Evolutionary conservation across 35 echinoderm and acorn worm species (phyloP).

Genomic region (Holothuria glaberrima): DNA sequence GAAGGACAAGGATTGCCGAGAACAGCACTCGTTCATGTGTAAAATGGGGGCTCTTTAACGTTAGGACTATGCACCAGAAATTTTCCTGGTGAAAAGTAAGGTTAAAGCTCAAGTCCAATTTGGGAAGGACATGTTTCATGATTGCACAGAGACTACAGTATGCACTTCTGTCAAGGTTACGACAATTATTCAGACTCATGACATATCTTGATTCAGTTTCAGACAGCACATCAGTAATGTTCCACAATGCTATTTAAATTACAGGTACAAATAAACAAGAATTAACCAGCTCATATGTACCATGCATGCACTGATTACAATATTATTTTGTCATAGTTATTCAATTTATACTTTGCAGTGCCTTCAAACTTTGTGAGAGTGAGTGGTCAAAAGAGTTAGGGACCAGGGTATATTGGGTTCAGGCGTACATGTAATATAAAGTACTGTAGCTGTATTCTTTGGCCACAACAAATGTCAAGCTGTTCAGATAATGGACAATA

Average conservation of each 20-base stretch:
- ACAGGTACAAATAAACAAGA: too few species aligned
- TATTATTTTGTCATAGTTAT: too few species aligned
- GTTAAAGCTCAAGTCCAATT: not conserved
- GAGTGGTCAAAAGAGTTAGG: not conserved
- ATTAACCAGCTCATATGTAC: too few species aligned
- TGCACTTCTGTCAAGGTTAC: too few species aligned
- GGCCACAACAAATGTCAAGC: too few species aligned
- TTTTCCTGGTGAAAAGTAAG: not conserved
- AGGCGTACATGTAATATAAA: too few species aligned
- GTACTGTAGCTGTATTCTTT: too few species aligned
- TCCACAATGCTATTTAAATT: not conserved
- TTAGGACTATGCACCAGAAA: not conserved
- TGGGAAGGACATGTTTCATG: not conserved
- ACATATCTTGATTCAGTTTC: not conserved
- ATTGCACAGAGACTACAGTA: too few species aligned
- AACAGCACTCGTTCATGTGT: conserved; percentile 81
- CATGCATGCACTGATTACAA: too few species aligned
- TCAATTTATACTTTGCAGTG: too few species aligned
- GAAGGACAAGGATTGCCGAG: conserved; percentile 47
- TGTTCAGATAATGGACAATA: too few species aligned
- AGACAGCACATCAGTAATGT: not conserved
- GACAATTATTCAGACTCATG: not conserved
- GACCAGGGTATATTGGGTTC: too few species aligned
- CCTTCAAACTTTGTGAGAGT: not conserved
- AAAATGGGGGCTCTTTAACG: conserved; percentile 79